These are phyloP conservation scores for Pemphigus obesinymphae DNA, from an alignment of 1,140 invertebrate species.

Conservation along the genomic window DNA sequence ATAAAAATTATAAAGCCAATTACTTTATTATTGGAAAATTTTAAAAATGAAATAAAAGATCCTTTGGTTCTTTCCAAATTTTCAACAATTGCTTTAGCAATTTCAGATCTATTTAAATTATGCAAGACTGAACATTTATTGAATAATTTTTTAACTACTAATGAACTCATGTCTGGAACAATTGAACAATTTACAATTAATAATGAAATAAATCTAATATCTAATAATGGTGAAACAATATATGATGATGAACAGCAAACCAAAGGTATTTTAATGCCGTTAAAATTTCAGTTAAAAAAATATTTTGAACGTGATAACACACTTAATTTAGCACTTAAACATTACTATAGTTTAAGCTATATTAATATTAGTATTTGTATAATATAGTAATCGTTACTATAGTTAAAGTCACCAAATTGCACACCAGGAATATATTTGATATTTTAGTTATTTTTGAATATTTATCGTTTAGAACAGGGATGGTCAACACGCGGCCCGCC, in stretches of 20 bases:
- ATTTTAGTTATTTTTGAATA: too few relatives aligned
- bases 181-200: background rate
- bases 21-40: background rate
- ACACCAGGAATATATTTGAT: too few relatives aligned
- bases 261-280: background rate
- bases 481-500: too few relatives aligned
- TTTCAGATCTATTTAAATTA: background rate
- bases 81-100: background rate
- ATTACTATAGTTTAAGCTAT: background rate
- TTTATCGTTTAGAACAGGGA: too few relatives aligned
- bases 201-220: background rate
- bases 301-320: background rate
- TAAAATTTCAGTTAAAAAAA: background rate
- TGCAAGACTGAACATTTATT: background rate
- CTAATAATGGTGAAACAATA: background rate
- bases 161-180: background rate
- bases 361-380: too few relatives aligned
- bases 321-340: background rate
- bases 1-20: background rate
- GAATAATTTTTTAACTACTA: background rate
- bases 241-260: background rate
- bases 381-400: too few relatives aligned
- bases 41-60: background rate
- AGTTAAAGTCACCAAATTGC: too few relatives aligned
- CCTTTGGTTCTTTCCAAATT: background rate